Evolutionary conservation across 2,113 vertebrate species (phyloP).

Genomic region (Ceyx melanurus): DNA sequence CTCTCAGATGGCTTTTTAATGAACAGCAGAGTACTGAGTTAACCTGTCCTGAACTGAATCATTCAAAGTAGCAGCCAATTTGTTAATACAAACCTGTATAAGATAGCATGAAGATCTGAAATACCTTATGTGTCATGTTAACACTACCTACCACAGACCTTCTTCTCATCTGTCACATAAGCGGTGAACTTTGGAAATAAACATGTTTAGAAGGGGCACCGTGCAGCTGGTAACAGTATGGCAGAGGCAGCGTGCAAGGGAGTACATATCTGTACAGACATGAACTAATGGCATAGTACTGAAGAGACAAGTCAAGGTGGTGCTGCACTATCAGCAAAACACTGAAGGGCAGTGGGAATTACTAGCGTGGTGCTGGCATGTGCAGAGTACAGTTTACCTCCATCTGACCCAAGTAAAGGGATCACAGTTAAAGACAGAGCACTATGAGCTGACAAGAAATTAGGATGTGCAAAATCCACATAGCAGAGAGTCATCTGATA

Average conservation of each 20-base stretch:
- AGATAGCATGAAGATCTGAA: neutral
- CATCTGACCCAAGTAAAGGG: neutral
- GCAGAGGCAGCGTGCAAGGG: neutral
- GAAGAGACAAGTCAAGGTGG: neutral
- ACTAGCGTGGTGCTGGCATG: neutral
- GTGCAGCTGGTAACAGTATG: neutral
- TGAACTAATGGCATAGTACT: neutral
- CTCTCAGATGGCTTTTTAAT: neutral
- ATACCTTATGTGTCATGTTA: neutral
- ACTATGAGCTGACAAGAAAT: neutral
- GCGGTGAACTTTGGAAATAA: constrained; percentile 26
- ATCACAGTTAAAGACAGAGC: neutral
- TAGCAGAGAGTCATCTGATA: neutral
- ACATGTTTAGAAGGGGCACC: neutral
- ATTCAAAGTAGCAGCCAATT: neutral
- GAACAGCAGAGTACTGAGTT: neutral
- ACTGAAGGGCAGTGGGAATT: neutral
- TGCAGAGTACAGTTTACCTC: neutral
- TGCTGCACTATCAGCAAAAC: neutral
- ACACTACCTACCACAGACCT: neutral
- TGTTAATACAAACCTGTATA: neutral
- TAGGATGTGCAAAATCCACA: neutral
- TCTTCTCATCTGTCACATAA: neutral
- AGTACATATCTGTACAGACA: neutral
- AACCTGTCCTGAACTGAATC: neutral